A percentile compares a stretch with the other conserved stretches of the same genome.
Conservation (phyloP, 2,888 invertebrate species). For the Pollenia griseotomentosa region DNA sequence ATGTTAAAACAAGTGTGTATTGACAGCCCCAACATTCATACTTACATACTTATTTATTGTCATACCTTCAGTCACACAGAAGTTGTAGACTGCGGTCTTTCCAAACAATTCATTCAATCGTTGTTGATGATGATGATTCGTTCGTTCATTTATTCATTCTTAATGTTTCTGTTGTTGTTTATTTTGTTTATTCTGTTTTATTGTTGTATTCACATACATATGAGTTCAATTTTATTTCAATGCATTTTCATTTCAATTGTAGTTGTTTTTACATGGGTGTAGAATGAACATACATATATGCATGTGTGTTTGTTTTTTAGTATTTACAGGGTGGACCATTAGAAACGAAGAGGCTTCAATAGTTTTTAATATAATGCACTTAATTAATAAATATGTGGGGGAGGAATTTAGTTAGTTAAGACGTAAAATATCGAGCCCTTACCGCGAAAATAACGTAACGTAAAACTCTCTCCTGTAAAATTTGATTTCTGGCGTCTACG, state of each 20-base stretch:
- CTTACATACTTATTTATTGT: background rate
- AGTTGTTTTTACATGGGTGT: conserved; percentile 1
- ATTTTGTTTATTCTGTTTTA: conserved; percentile 22
- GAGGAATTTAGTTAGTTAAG: too few species aligned
- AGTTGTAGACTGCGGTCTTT: background rate
- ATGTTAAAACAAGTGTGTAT: conserved; percentile 15
- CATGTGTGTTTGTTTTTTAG: too few species aligned
- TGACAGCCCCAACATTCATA: background rate
- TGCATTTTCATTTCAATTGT: conserved; percentile 12
- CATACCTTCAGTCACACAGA: background rate
- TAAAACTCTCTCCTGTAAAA: too few species aligned
- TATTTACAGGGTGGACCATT: too few species aligned
- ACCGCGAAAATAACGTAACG: too few species aligned
- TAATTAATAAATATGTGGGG: too few species aligned
- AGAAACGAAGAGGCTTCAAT: too few species aligned
- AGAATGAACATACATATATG: too few species aligned
- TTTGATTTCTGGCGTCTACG: too few species aligned
- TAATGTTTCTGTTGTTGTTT: conserved; percentile 28
- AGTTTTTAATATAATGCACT: too few species aligned
- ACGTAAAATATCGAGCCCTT: too few species aligned
- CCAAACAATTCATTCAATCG: conserved; percentile 32
- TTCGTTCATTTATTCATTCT: conserved; percentile 49
- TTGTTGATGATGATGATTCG: background rate
- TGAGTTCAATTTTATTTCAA: background rate
- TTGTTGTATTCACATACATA: background rate